These are phyloP conservation scores for Podargus strigoides DNA, from an alignment of 2,797 vertebrate species.

Conservation along the genomic window DNA sequence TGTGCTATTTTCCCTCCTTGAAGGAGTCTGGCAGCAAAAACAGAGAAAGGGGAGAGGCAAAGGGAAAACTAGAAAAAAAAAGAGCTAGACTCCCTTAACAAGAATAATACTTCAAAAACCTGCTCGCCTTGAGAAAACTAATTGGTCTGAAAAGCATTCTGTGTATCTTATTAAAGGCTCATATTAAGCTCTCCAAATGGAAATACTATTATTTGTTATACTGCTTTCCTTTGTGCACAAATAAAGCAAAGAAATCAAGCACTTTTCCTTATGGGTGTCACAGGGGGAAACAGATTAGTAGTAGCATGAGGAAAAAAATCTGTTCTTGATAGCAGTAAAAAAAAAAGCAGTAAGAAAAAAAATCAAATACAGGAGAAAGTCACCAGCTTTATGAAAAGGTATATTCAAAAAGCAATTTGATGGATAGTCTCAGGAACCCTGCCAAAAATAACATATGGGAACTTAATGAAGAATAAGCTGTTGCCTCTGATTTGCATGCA, in stretches of 20 bases:
- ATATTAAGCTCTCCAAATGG: not conserved
- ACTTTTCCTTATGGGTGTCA: not conserved
- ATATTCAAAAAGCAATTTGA: not conserved
- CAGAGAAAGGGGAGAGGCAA: not conserved
- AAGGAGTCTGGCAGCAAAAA: not conserved
- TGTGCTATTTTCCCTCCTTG: not conserved
- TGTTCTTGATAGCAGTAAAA: not conserved
- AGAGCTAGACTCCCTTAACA: not conserved
- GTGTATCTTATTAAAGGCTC: not conserved
- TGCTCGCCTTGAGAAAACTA: not conserved
- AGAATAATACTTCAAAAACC: not conserved
- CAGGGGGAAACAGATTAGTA: not conserved
- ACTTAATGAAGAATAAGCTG: not conserved
- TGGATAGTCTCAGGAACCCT: not conserved
- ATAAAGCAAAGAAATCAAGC: not conserved
- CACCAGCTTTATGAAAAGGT: not conserved
- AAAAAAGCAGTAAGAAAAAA: not conserved
- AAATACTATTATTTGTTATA: not conserved
- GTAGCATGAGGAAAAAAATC: not conserved
- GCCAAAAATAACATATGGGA: slow-evolving; percentile 28
- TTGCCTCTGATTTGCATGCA: not conserved
- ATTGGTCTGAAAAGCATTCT: not conserved
- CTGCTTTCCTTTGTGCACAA: not conserved
- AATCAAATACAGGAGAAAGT: not conserved
- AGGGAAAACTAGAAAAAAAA: not conserved